Base-by-base conservation (phyloP, 2,888 invertebrate species). In the Orthosia gracilis region DNA sequence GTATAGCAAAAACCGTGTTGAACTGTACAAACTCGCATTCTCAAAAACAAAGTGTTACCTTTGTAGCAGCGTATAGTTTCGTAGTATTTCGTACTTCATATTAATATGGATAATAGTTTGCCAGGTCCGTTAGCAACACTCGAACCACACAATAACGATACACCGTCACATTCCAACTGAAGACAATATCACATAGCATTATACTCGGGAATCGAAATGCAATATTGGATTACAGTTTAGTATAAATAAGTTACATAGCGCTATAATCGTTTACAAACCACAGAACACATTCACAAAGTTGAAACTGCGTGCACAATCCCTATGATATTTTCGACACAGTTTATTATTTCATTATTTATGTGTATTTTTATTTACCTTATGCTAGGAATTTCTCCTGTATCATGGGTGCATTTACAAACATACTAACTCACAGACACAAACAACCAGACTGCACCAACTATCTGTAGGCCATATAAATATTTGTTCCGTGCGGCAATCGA, bases 201-300 rank as follows among this genome's bases (percentile, higher is more conserved):
- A 31, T 40, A 50, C 55, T 50, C 49, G 64, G 15, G 50, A 77
- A 82, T 69, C 31, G 54, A 77, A 78, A 69, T 77, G 64, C 59
- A 65, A 57, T 59, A 61, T 26, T n/a, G 45, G 23, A 76, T 45
- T 7, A 58, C 7, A 11, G 13, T 26, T 12, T 15, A 59, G 63
- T 59, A 59, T 18, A n/a, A 59, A 64, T 70, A 17, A 54, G 45
- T 5, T 58, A 45, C 63, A 40, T 64, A 82, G 78, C 47, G 50
- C 54, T 49, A 7, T 23, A 15, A n/a, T n/a, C n/a, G 12, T 50
- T 15, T 15, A 21, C 2, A 21, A 26, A 21, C 15, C 2, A 9
- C 45, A 17, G 17, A 15, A 21, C 21, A 40, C 58, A 40, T 40
- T 40, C 40, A 40, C 40, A 40, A 40, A 40, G 9, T 40, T 1